phyloP scores from a whole-genome alignment of 2,888 invertebrate genomes.

The Lacanobia oleracea region DNA sequence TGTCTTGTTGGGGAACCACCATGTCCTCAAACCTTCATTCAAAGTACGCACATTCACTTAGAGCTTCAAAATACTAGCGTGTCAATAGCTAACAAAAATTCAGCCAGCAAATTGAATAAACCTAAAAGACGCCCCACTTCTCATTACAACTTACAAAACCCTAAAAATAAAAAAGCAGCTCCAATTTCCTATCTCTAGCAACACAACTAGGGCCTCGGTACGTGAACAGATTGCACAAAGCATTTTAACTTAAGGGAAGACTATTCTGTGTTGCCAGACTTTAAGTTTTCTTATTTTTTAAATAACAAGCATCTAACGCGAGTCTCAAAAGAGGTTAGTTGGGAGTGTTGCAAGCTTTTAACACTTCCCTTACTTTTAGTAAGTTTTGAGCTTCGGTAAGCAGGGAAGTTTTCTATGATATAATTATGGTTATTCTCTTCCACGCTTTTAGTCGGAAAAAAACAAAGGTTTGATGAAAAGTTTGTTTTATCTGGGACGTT shows the following conservation, averaged over 20 bases:
- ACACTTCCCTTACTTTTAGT: slow-evolving; percentile 9
- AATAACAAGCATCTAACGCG: slow-evolving; percentile 47
- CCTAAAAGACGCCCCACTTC: background rate
- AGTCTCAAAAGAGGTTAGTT: slow-evolving; percentile 40
- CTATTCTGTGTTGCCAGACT: slow-evolving; percentile 36
- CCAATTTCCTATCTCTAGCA: slow-evolving; percentile 51
- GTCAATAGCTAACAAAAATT: background rate
- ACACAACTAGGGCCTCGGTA: slow-evolving; percentile 37
- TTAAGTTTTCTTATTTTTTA: slow-evolving; percentile 40
- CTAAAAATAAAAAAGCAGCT: slow-evolving; percentile 17
- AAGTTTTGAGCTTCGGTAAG: slow-evolving; percentile 33
- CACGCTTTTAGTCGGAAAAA: background rate
- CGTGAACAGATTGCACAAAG: slow-evolving; percentile 58
- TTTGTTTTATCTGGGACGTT: slow-evolving; percentile 10
- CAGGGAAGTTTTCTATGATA: slow-evolving; percentile 30
- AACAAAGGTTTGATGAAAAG: slow-evolving; percentile 16
- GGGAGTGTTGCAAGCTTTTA: slow-evolving; percentile 32
- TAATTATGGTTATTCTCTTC: slow-evolving; percentile 37
- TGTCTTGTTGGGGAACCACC: no score
- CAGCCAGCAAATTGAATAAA: background rate
- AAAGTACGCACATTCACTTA: no score
- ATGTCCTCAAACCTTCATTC: no score
- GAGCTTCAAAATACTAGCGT: background rate
- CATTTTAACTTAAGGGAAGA: slow-evolving; percentile 45
- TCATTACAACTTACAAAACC: slow-evolving; percentile 14